Evolutionary conservation across 1,140 invertebrate species (phyloP).

Genomic region (Tenebrio molitor): DNA sequence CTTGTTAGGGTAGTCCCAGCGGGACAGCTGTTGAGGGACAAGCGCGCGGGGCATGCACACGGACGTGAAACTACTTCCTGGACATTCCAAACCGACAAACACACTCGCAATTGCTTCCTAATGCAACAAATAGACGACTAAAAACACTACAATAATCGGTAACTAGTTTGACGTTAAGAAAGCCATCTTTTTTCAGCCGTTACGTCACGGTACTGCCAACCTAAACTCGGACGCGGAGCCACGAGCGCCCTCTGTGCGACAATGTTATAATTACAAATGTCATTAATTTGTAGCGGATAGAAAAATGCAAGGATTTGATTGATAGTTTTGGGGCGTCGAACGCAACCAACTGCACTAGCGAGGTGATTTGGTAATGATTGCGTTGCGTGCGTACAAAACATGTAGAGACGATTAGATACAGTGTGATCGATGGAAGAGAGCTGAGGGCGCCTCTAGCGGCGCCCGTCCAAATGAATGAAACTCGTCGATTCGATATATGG

Average conservation of each 20-base stretch:
- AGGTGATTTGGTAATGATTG: no score
- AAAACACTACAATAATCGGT: constrained; percentile 8
- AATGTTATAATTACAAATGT: no score
- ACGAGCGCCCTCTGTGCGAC: neutral
- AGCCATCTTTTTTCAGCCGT: constrained; percentile 1
- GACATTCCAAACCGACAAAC: neutral
- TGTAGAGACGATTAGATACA: no score
- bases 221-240: neutral
- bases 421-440: no score
- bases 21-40: constrained; percentile 12
- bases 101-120: neutral
- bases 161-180: constrained; percentile 22
- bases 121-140: neutral
- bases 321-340: no score
- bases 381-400: no score
- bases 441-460: no score
- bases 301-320: no score
- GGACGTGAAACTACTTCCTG: neutral
- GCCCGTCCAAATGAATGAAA: no score
- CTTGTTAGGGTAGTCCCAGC: constrained; percentile 28
- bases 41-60: neutral
- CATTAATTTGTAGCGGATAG: no score
- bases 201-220: constrained; percentile 15
- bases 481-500: constrained; percentile 35
- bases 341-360: no score